A percentile compares a stretch with the other conserved stretches of the same genome.
Evolutionary conservation across 2,888 invertebrate species (phyloP).

Genomic region (Habroteleia sp.): DNA sequence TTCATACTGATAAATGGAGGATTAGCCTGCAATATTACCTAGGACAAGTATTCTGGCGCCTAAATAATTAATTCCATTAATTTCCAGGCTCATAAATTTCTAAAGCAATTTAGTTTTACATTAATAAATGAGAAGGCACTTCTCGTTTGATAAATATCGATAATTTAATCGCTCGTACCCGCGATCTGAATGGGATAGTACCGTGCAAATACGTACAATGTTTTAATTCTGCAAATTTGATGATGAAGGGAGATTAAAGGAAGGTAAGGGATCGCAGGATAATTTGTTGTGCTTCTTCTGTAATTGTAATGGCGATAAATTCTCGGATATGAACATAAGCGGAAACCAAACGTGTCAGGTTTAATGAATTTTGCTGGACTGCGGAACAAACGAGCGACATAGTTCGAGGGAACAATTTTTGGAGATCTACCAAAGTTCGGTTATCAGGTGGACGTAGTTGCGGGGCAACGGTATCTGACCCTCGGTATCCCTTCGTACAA

Average conservation of each 20-base stretch:
- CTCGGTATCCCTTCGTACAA: slow-evolving; percentile 53
- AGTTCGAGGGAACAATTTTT: slow-evolving; percentile 56
- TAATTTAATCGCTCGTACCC: slow-evolving; percentile 30
- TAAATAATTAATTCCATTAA: slow-evolving; percentile 16
- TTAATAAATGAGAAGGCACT: slow-evolving; percentile 18
- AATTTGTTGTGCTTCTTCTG: slow-evolving; percentile 58
- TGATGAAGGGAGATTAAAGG: slow-evolving; percentile 32
- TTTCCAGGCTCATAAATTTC: slow-evolving; percentile 18
- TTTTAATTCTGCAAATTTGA: slow-evolving; percentile 30
- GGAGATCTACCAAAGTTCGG: slow-evolving; percentile 63
- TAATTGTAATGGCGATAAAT: slow-evolving; percentile 52
- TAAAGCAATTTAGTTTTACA: slow-evolving; percentile 16
- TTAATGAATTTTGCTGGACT: slow-evolving; percentile 51
- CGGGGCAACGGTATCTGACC: slow-evolving; percentile 64
- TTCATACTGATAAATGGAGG: not conserved
- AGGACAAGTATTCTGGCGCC: not conserved
- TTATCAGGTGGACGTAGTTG: slow-evolving; percentile 72
- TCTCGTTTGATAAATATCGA: slow-evolving; percentile 23
- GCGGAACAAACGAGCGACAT: slow-evolving; percentile 15
- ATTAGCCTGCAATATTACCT: not conserved
- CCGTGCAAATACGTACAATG: slow-evolving; percentile 12
- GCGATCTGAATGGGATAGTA: slow-evolving; percentile 4
- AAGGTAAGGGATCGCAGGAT: too few relatives aligned
- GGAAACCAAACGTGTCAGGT: slow-evolving; percentile 45
- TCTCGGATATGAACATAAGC: slow-evolving; percentile 35